A percentile compares a stretch with the other conserved stretches of the same genome.
Evolutionary conservation across 2,113 vertebrate genomes (phyloP).

Genomic region (Stigmatopora argus): DNA sequence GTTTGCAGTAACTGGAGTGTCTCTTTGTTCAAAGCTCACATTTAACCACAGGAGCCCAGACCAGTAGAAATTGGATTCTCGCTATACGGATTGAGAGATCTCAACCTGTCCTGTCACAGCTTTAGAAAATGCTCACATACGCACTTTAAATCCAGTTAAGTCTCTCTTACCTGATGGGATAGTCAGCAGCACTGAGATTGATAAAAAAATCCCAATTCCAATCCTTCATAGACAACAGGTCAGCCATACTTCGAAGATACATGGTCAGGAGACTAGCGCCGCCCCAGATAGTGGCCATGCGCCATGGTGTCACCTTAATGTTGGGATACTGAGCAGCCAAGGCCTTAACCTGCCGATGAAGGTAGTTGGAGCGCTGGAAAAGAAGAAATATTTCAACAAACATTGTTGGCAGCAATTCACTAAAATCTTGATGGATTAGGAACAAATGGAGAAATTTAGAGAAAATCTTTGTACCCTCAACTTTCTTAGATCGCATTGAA

Average conservation of each 20-base stretch:
- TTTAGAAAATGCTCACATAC: neutral
- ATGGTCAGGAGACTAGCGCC: conserved; percentile 93
- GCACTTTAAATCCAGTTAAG: neutral
- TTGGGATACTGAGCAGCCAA: conserved; percentile 82
- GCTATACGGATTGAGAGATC: conserved; percentile 25
- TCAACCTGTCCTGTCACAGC: conserved; percentile 15
- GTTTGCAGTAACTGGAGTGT: conserved; percentile 37
- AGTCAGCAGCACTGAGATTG: conserved; percentile 96
- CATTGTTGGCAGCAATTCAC: neutral
- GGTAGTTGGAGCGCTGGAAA: conserved; percentile 86
- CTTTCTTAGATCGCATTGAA: neutral
- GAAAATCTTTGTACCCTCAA: neutral
- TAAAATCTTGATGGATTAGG: neutral
- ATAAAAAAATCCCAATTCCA: conserved; percentile 99
- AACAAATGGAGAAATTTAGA: neutral
- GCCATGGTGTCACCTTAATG: conserved; percentile 90
- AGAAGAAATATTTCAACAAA: neutral
- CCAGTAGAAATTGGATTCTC: conserved; percentile 40
- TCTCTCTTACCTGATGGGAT: conserved; percentile 85
- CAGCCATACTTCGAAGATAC: conserved; percentile 91
- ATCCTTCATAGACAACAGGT: conserved; percentile 90
- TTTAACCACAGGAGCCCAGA: conserved; percentile 43
- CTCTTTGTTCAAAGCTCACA: conserved; percentile 57
- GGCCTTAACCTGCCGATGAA: conserved; percentile 85
- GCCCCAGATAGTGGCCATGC: conserved; percentile 98